phyloP scores from a whole-genome alignment of 1,140 invertebrate genomes.

The Zaprionus ornatus region DNA sequence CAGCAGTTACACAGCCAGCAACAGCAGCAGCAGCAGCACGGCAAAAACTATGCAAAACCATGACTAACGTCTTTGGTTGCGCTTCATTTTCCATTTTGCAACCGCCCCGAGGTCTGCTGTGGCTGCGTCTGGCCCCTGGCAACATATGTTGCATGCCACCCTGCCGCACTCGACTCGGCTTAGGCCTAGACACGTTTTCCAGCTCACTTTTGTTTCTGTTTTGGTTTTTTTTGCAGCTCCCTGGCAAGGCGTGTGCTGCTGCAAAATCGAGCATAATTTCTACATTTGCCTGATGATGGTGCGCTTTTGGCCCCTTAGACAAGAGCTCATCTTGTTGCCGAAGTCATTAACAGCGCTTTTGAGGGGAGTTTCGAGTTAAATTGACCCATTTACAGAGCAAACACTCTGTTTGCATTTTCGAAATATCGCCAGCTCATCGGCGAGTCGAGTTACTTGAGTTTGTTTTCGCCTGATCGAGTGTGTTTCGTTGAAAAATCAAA shows the following conservation, averaged over 20 bases:
- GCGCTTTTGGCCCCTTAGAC: constrained; percentile 45
- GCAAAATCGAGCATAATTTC: constrained; percentile 72
- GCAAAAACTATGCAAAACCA: constrained; percentile 80
- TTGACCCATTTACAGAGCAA: constrained; percentile 10
- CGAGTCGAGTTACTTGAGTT: not conserved
- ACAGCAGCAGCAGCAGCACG: constrained; percentile 31
- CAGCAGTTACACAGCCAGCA: constrained; percentile 43
- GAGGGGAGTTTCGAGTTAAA: constrained; percentile 28
- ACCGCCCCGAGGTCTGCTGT: constrained; percentile 37
- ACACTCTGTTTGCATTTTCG: constrained; percentile 4
- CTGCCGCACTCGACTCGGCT: constrained; percentile 15
- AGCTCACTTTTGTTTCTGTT: constrained; percentile 23
- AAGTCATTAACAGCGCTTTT: constrained; percentile 59
- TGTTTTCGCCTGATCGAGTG: not conserved
- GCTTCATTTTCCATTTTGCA: constrained; percentile 69
- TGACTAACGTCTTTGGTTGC: constrained; percentile 82
- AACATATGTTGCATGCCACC: constrained; percentile 73
- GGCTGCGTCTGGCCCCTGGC: constrained; percentile 45
- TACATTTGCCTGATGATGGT: constrained; percentile 71
- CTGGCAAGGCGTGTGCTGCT: constrained; percentile 32
- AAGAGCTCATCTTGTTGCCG: constrained; percentile 46
- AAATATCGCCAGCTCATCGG: constrained; percentile 11
- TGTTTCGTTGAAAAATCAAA: not conserved
- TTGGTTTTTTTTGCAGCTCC: not conserved
- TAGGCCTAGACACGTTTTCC: constrained; percentile 59